Base-by-base conservation (phyloP, 2,113 vertebrate species). In the Nesogale talazaci region DNA sequence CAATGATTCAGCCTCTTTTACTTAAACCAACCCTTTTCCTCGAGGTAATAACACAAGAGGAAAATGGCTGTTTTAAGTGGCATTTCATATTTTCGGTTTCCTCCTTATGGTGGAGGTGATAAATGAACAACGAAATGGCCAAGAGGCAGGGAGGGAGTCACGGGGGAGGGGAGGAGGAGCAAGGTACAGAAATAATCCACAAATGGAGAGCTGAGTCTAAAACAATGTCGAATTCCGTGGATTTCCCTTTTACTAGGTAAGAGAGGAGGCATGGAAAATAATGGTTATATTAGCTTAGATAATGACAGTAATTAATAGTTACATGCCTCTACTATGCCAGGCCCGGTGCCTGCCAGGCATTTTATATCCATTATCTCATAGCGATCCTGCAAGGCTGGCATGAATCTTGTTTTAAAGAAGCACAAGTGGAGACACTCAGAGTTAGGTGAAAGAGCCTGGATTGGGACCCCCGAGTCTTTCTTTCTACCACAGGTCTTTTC, bases 251-350 rank as follows among this genome's bases (percentile, higher is more conserved):
- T 27, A 34, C 16, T 77, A 86, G 36, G 77, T 57, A 95, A 91
- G 57, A 11, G 38, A 69, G 94, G 69, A 93, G 42, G 29, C 15
- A 63, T 52, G 83, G 83, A 67, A 90, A 92, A 88, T 85, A 94
- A 91, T 23, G 91, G 87, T 67, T 93, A 67, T 31, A 65, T 65
- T 85, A 77, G n/a, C 40, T 31, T 91, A 92, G 70, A 34, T 81
- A 95, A 92, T 83, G 87, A 91, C 69, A 88, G 87, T 95, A 92
- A 96, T 87, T 92, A 91, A 83, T 83, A 84, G 78, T n/a, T 91
- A 36, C n/a, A 56, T 76, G 74, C n/a, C 69, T 91, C 87, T 42
- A 20, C 83, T 92, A 61, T 20, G 40, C 57, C 65, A 88, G 90
- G 36, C 23, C 81, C 69, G 88, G 56, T 36, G 12, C 75, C 86